Evolutionary conservation across 2,113 vertebrate genomes (phyloP).

Genomic region (Ascaphus truei): DNA sequence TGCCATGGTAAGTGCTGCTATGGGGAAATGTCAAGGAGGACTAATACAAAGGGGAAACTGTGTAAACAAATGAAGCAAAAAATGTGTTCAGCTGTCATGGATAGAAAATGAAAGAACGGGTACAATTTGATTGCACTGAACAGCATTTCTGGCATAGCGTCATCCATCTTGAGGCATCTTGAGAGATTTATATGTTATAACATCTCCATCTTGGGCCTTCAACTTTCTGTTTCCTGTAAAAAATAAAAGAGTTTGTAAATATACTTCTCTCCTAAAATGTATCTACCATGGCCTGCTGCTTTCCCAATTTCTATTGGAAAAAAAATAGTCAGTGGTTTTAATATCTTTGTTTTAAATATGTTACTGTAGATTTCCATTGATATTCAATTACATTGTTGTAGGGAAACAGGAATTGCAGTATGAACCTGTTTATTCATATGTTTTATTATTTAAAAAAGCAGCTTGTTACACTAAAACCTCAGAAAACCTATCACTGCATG

Average conservation of each 20-base stretch:
- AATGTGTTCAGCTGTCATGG: conserved; percentile 47
- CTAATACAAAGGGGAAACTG: conserved; percentile 29
- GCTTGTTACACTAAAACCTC: too few relatives aligned
- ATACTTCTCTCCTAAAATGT: too few relatives aligned
- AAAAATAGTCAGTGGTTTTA: too few relatives aligned
- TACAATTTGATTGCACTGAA: conserved; percentile 80
- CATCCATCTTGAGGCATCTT: conserved; percentile 73
- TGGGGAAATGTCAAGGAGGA: conserved; percentile 14
- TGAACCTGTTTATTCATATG: too few relatives aligned
- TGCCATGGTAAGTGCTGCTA: conserved; percentile 32
- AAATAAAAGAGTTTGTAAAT: conserved; percentile 16
- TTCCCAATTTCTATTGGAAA: too few relatives aligned
- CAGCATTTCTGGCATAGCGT: conserved; percentile 79
- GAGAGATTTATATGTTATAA: conserved; percentile 65
- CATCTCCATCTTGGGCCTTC: conserved; percentile 63
- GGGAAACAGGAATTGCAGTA: too few relatives aligned
- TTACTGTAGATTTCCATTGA: conserved; percentile 15
- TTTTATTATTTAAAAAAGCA: too few relatives aligned
- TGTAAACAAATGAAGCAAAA: conserved; percentile 39
- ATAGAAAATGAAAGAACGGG: conserved; percentile 76
- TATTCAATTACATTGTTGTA: too few relatives aligned
- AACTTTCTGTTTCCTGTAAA: conserved; percentile 91
- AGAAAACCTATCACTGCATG: too few relatives aligned
- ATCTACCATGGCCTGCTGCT: too few relatives aligned
- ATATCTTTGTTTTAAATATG: conserved; percentile 1